Percentiles rank a stretch among this genome's conserved stretches.
These are phyloP conservation scores for Vanessa cardui DNA, from an alignment of 2,888 invertebrate genomes.

Conservation along the genomic window DNA sequence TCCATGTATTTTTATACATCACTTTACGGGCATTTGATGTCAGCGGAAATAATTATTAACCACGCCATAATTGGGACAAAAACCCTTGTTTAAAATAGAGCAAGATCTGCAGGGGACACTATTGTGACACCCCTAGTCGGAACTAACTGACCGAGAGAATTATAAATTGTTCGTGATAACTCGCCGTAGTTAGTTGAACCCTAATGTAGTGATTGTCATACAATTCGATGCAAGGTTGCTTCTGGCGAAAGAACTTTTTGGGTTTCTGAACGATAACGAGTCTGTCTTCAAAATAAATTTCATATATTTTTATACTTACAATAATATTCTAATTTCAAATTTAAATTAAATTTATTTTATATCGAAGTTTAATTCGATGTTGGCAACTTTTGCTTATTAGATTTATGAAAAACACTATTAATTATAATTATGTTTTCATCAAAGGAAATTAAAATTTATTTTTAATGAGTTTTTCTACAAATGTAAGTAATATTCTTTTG, in stretches of 20 bases:
- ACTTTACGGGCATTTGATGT: conserved; percentile 47
- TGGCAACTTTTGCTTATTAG: too few species aligned
- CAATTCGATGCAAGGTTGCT: background rate
- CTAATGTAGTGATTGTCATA: conserved; percentile 13
- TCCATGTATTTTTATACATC: conserved; percentile 15
- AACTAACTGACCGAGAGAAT: conserved; percentile 73
- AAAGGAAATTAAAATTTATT: too few species aligned
- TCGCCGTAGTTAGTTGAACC: conserved; percentile 45
- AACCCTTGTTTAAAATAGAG: conserved; percentile 74
- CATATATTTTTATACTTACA: too few species aligned
- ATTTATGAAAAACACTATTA: too few species aligned
- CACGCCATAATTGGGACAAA: conserved; percentile 71
- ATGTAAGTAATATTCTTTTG: too few species aligned
- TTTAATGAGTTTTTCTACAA: too few species aligned
- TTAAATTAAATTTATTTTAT: too few species aligned
- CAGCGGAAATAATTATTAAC: conserved; percentile 75
- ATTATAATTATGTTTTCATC: too few species aligned
- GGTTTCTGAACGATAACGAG: background rate
- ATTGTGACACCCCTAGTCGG: conserved; percentile 58
- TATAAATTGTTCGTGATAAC: conserved; percentile 68
- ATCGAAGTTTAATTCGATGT: too few species aligned
- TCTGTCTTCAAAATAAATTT: background rate
- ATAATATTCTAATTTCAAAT: too few species aligned
- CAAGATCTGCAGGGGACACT: conserved; percentile 74
- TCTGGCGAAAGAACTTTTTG: background rate